Evolutionary conservation across 2,888 invertebrate species (phyloP).

Genomic region (Molorchus minor): DNA sequence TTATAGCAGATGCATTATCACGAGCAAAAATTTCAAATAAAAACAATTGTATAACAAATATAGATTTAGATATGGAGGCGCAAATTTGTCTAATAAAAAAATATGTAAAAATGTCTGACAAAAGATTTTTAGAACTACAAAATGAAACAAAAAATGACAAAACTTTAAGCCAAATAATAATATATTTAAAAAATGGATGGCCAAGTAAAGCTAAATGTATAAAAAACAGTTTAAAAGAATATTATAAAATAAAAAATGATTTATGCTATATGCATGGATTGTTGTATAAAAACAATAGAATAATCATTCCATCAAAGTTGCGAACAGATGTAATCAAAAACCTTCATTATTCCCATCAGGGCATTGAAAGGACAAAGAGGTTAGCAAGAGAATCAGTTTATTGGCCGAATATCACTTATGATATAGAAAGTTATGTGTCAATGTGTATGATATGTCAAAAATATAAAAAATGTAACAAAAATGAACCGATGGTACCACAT

Average conservation of each 20-base stretch:
- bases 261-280: constrained; percentile 22
- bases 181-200: constrained; percentile 44
- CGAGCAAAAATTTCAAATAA: no score
- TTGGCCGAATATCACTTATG: constrained; percentile 41
- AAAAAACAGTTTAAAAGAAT: constrained; percentile 21
- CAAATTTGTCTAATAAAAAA: no score
- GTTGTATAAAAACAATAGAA: constrained; percentile 30
- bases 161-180: no score
- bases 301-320: constrained; percentile 33
- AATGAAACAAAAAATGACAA: no score
- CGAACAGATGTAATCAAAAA: constrained; percentile 21
- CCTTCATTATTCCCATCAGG: constrained; percentile 31
- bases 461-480: neutral
- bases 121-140: no score
- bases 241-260: constrained; percentile 23
- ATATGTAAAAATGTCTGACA: no score
- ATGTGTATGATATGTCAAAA: neutral
- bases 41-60: no score
- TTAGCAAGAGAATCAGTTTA: constrained; percentile 38
- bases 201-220: constrained; percentile 33
- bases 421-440: neutral
- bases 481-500: neutral
- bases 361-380: constrained; percentile 38
- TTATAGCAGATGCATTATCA: no score
- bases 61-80: no score